A percentile compares a stretch with the other conserved stretches of the same genome.
Evolutionary conservation across 2,797 vertebrate species (phyloP).

Genomic region (Xiphophorus birchmanni): DNA sequence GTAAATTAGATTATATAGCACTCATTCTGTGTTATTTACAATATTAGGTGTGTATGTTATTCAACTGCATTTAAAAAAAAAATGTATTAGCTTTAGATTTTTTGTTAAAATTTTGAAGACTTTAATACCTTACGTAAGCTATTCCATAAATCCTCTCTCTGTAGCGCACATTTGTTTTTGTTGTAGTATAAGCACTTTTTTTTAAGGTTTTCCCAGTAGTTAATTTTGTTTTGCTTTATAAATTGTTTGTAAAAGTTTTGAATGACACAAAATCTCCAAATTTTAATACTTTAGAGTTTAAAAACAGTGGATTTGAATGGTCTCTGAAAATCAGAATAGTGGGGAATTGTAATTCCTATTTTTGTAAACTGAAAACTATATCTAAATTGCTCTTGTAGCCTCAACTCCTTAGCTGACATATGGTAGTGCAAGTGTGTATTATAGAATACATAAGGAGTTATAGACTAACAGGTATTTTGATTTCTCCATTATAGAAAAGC

Average conservation of each 20-base stretch:
- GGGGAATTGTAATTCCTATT: neutral
- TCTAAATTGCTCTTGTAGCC: neutral
- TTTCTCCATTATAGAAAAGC: neutral
- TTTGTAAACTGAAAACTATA: neutral
- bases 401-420: neutral
- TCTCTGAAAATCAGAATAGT: neutral
- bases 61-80: too few relatives aligned
- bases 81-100: too few relatives aligned
- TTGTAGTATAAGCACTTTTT: too few relatives aligned
- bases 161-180: too few relatives aligned
- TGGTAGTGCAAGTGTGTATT: neutral
- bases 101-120: too few relatives aligned
- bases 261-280: neutral
- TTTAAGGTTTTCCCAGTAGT: neutral
- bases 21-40: too few relatives aligned
- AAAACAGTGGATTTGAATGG: neutral
- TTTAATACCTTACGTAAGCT: too few relatives aligned
- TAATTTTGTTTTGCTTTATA: neutral
- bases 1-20: too few relatives aligned
- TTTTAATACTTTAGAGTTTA: neutral
- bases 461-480: neutral
- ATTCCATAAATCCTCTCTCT: too few relatives aligned
- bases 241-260: neutral
- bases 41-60: too few relatives aligned
- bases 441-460: neutral